phyloP scores from a whole-genome alignment of 2,113 vertebrate species.

The Scopus umbretta region DNA sequence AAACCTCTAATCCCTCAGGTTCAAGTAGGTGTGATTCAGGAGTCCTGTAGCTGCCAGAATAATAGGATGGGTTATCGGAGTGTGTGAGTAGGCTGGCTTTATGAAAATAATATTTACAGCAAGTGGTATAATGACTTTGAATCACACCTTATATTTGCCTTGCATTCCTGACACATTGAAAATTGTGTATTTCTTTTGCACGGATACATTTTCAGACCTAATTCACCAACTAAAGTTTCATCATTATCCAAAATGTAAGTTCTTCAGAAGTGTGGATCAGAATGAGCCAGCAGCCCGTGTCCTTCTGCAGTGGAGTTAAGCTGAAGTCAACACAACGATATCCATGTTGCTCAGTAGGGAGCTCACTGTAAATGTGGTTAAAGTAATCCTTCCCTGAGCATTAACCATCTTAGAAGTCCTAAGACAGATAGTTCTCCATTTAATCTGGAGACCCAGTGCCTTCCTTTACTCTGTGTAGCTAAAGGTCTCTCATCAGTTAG shows the following conservation, averaged over 20 bases:
- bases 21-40: constrained; percentile 18
- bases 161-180: background rate
- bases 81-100: background rate
- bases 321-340: background rate
- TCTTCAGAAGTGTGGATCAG: background rate
- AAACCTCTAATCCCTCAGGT: constrained; percentile 17
- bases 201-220: background rate
- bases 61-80: constrained; percentile 11
- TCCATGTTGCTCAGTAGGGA: background rate
- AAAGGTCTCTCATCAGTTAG: background rate
- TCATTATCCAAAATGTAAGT: background rate
- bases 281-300: background rate
- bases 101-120: background rate
- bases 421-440: background rate
- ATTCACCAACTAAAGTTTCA: background rate
- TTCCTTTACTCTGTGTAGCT: background rate
- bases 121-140: background rate
- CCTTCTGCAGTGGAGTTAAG: background rate
- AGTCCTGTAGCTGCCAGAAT: background rate
- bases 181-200: background rate
- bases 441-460: background rate
- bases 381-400: background rate
- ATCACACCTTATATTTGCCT: background rate
- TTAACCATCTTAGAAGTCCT: background rate
- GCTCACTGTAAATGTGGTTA: background rate